phyloP scores from a whole-genome alignment of 2,797 vertebrate species.

The Sebastes aleutianus region DNA sequence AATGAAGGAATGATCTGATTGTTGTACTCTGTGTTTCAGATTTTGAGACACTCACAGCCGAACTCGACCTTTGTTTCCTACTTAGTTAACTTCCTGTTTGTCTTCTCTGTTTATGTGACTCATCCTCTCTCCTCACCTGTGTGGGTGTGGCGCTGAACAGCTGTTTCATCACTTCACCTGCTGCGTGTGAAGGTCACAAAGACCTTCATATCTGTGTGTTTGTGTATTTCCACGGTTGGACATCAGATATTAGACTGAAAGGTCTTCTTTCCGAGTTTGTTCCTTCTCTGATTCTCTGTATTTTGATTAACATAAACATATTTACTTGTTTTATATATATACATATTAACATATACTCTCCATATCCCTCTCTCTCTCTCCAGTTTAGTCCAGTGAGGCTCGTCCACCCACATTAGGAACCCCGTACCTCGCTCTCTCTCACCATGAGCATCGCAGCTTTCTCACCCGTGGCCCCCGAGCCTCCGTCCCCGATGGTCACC shows the following conservation, averaged over 20 bases:
- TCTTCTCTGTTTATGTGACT: too few species aligned
- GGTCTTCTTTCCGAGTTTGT: neutral
- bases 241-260: neutral
- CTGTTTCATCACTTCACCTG: neutral
- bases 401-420: conserved; percentile 51
- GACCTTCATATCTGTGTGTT: neutral
- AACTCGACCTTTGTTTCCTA: neutral
- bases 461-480: conserved; percentile 85
- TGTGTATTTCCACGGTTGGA: neutral
- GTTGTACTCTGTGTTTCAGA: too few species aligned
- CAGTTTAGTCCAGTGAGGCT: conserved; percentile 79
- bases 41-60: rapidly evolving
- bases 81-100: neutral
- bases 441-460: conserved; percentile 87
- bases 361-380: conserved; percentile 8
- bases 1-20: too few species aligned
- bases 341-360: neutral
- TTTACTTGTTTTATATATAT: too few species aligned
- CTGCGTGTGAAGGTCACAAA: neutral
- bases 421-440: conserved; percentile 2
- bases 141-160: neutral
- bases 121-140: too few species aligned
- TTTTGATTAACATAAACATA: neutral
- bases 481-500: conserved; percentile 89
- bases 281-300: neutral